Evolutionary conservation across 1,140 invertebrate genomes (phyloP).

Genomic region (Geopemphigus sp.): DNA sequence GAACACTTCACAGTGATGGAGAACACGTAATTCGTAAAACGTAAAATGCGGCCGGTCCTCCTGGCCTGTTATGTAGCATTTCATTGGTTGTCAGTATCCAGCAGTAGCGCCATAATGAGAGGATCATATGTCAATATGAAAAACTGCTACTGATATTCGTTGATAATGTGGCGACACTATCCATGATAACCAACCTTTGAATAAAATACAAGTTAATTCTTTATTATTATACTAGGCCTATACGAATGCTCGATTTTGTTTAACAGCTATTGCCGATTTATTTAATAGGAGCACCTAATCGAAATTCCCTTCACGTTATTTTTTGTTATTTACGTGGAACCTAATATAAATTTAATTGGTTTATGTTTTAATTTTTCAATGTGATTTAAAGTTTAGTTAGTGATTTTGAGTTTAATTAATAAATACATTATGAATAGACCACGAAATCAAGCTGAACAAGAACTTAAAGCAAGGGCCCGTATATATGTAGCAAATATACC

Average conservation of each 20-base stretch:
- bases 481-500: slow-evolving; percentile 51
- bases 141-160: neutral
- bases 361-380: too few species aligned
- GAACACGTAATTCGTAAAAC: slow-evolving; percentile 18
- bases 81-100: neutral
- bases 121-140: neutral
- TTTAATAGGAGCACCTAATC: too few species aligned
- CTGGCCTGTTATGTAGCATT: neutral
- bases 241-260: too few species aligned
- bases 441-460: slow-evolving; percentile 36
- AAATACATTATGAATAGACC: slow-evolving; percentile 24
- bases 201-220: too few species aligned
- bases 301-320: too few species aligned
- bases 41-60: neutral
- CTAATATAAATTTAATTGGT: too few species aligned
- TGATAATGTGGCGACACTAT: slow-evolving; percentile 17
- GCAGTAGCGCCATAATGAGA: slow-evolving; percentile 3
- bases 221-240: too few species aligned
- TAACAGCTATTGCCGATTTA: too few species aligned
- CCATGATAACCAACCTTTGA: neutral
- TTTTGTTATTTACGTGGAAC: too few species aligned
- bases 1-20: neutral
- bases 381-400: too few species aligned
- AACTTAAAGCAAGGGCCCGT: slow-evolving; percentile 32
- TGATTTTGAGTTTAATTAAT: too few species aligned